phyloP scores from a whole-genome alignment of 1,140 invertebrate species.

The Platyscapa corneri region DNA sequence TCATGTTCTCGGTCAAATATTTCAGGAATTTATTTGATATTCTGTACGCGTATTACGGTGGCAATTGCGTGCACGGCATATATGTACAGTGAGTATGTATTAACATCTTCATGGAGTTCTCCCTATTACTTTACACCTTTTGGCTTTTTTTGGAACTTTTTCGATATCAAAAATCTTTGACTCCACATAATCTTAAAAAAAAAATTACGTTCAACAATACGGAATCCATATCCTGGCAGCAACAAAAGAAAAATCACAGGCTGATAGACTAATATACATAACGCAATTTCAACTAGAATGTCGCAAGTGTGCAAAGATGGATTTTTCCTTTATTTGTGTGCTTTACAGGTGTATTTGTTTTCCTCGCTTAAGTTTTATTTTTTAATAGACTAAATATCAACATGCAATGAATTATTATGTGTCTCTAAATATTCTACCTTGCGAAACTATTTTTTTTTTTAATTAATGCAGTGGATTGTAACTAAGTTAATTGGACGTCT shows the following conservation, averaged over 20 bases:
- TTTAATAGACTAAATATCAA: neutral
- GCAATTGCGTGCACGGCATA: conserved; percentile 69
- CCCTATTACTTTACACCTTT: neutral
- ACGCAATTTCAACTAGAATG: neutral
- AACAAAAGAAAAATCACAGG: neutral
- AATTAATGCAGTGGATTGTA: too few relatives aligned
- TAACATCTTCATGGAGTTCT: conserved; percentile 52
- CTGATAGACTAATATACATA: neutral
- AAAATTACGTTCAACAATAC: neutral
- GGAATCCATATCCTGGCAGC: neutral
- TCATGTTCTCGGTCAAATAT: conserved; percentile 62
- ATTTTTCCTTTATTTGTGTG: neutral
- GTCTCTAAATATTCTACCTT: neutral
- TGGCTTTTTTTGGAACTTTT: conserved; percentile 29
- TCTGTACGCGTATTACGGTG: conserved; percentile 63
- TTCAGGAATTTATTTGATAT: conserved; percentile 72
- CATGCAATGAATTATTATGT: too few relatives aligned
- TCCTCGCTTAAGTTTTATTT: neutral
- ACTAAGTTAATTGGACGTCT: too few relatives aligned
- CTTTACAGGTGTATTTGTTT: neutral
- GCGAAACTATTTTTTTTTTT: too few relatives aligned
- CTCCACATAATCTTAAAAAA: conserved; percentile 21
- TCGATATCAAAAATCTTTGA: conserved; percentile 18
- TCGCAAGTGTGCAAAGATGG: neutral
- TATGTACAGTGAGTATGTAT: conserved; percentile 57